phyloP scores from a whole-genome alignment of 2,888 invertebrate species.

The Halictus quadricinctus region DNA sequence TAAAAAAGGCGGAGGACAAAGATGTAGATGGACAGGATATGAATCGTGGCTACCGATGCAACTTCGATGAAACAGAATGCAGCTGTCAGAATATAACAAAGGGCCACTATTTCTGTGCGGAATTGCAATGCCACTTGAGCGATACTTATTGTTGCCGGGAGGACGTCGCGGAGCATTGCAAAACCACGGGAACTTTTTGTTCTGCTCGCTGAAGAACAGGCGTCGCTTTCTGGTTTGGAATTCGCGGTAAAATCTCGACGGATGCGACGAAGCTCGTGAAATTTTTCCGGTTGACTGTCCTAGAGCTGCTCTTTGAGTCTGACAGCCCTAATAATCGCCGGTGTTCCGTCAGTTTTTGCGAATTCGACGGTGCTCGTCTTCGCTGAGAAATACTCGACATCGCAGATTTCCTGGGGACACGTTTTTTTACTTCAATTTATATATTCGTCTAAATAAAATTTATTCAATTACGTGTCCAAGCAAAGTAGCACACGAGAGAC shows the following conservation, averaged over 20 bases:
- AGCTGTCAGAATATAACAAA: background rate
- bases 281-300: conserved; percentile 6
- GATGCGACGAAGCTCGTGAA: background rate
- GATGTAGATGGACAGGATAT: background rate
- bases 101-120: background rate
- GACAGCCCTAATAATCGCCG: background rate
- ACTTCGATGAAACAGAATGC: background rate
- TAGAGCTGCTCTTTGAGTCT: background rate
- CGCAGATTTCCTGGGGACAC: background rate
- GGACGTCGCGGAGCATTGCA: background rate
- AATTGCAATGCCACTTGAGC: background rate
- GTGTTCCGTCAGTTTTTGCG: background rate
- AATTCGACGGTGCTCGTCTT: background rate
- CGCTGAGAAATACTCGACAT: background rate
- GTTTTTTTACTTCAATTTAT: background rate
- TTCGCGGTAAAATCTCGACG: background rate
- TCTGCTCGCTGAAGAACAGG: background rate
- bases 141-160: too few relatives aligned
- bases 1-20: background rate
- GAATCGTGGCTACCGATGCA: background rate
- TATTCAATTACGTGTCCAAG: too few relatives aligned
- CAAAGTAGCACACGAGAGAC: too few relatives aligned
- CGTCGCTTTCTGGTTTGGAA: conserved; percentile 10
- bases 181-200: background rate
- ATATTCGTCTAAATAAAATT: too few relatives aligned